These are phyloP conservation scores for Scaptomyza caliginosa DNA, from an alignment of 2,888 invertebrate genomes.

Conservation along the genomic window DNA sequence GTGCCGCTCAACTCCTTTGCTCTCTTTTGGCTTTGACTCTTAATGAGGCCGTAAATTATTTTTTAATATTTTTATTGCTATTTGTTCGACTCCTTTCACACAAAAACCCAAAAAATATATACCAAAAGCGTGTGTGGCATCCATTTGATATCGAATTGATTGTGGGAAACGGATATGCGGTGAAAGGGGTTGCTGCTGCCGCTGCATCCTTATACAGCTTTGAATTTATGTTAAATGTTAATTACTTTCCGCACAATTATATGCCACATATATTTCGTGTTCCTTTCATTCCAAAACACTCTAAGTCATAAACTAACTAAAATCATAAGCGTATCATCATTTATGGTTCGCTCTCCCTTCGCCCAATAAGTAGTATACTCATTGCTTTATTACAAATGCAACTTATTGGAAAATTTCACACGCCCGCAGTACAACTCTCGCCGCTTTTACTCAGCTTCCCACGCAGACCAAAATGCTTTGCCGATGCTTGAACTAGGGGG, in stretches of 20 bases:
- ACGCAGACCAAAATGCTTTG: slow-evolving; percentile 51
- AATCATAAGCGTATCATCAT: not conserved
- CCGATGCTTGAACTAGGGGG: slow-evolving; percentile 11
- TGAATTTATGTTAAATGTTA: slow-evolving; percentile 61
- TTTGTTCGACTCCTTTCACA: slow-evolving; percentile 43
- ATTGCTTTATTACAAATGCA: slow-evolving; percentile 52
- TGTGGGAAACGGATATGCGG: slow-evolving; percentile 59
- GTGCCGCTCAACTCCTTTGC: slow-evolving; percentile 12
- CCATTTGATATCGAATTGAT: slow-evolving; percentile 65
- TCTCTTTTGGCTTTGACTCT: slow-evolving; percentile 44
- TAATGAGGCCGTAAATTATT: slow-evolving; percentile 79
- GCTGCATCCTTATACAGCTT: slow-evolving; percentile 13
- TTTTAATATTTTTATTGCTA: slow-evolving; percentile 78
- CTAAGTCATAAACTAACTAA: slow-evolving; percentile 20
- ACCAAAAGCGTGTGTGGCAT: slow-evolving; percentile 58
- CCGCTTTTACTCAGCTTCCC: slow-evolving; percentile 60
- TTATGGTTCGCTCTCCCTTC: not conserved
- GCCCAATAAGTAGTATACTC: slow-evolving; percentile 7
- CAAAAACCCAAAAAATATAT: slow-evolving; percentile 14
- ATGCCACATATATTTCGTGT: slow-evolving; percentile 25
- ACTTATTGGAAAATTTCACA: slow-evolving; percentile 73
- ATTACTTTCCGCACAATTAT: slow-evolving; percentile 71
- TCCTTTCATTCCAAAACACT: not conserved
- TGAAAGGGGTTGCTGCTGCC: slow-evolving; percentile 34
- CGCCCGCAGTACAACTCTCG: slow-evolving; percentile 53